Conservation (phyloP, 2,888 invertebrate genomes). For the Gandaritis pyraliata region DNA sequence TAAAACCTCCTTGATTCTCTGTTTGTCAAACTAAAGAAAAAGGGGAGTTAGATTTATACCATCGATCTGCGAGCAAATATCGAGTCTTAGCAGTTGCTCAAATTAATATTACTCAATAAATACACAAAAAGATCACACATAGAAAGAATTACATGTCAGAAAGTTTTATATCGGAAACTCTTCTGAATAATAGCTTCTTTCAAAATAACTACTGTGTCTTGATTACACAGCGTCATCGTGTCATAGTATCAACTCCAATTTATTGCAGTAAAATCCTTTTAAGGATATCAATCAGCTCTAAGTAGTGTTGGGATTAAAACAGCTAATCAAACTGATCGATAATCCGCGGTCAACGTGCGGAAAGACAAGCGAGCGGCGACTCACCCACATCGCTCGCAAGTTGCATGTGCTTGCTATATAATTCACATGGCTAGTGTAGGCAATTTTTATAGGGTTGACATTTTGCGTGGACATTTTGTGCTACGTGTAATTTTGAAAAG, state of each 20-base stretch:
- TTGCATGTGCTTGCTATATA: constrained; percentile 58
- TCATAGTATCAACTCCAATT: too few species aligned
- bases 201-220: too few species aligned
- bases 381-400: constrained; percentile 51
- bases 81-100: neutral
- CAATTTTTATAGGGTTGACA: constrained; percentile 62
- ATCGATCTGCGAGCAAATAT: neutral
- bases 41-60: constrained; percentile 14
- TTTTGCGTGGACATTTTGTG: too few species aligned
- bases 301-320: constrained; percentile 5
- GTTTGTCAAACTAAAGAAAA: constrained; percentile 9
- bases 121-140: too few species aligned
- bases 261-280: neutral
- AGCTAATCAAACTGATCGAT: constrained; percentile 23
- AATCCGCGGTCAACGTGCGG: constrained; percentile 18
- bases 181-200: too few species aligned
- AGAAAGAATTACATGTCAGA: too few species aligned
- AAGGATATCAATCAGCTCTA: too few species aligned
- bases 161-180: too few species aligned
- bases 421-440: constrained; percentile 59
- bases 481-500: too few species aligned
- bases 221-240: too few species aligned
- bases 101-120: too few species aligned
- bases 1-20: constrained; percentile 27
- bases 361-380: constrained; percentile 35